These are phyloP conservation scores for Lepidocyrtoides sp. DNA, from an alignment of 2,888 invertebrate species.

Conservation along the genomic window DNA sequence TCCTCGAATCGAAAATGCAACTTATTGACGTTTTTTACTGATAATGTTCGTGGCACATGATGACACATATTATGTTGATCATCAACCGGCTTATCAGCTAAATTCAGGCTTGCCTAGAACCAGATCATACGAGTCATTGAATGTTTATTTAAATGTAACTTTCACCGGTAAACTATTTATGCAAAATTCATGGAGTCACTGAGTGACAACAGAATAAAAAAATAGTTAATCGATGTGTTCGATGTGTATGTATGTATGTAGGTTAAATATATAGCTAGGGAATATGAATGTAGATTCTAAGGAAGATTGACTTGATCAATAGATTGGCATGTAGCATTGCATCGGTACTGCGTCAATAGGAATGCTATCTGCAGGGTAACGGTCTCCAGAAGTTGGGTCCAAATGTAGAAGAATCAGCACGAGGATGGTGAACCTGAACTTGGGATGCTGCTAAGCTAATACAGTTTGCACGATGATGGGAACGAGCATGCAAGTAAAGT, in stretches of 20 bases:
- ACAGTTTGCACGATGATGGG: not conserved
- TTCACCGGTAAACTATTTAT: not conserved
- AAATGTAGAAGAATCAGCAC: constrained; percentile 75
- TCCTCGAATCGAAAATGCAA: no score
- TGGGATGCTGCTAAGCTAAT: constrained; percentile 11
- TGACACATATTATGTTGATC: no score
- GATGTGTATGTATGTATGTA: no score
- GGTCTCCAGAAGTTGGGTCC: constrained; percentile 84
- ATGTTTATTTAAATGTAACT: no score
- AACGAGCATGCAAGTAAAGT: not conserved
- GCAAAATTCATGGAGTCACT: not conserved
- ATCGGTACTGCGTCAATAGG: constrained; percentile 28
- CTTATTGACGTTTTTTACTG: no score
- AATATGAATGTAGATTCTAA: not conserved
- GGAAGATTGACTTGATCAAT: not conserved
- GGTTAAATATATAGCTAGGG: no score
- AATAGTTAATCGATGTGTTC: not conserved
- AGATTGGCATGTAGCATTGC: not conserved
- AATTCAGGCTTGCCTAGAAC: no score
- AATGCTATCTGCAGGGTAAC: constrained; percentile 84
- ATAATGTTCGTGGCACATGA: no score
- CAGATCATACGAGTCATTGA: no score
- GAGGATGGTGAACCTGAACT: constrained; percentile 67
- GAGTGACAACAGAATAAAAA: not conserved
- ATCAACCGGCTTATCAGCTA: no score